Conservation (phyloP, 2,797 vertebrate species). For the Eupleurogrammus muticus region DNA sequence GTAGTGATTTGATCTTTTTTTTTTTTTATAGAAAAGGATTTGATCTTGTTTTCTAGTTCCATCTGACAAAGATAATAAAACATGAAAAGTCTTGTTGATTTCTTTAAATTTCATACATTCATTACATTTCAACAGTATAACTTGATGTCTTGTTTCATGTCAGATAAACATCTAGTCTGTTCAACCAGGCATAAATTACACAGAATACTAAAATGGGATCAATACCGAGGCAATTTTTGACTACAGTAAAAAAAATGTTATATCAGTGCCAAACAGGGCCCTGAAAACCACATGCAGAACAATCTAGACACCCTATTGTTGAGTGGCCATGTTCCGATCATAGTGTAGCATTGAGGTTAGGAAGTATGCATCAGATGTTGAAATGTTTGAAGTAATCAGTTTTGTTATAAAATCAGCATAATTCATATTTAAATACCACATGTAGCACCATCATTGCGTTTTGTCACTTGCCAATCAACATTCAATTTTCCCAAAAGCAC, state of each 20-base stretch:
- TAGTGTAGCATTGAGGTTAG: conserved; percentile 6
- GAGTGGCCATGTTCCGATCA: conserved; percentile 3
- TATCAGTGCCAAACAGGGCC: not conserved
- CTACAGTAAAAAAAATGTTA: conserved; percentile 3
- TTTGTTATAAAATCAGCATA: conserved; percentile 3
- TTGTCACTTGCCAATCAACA: not conserved
- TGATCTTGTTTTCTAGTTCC: conserved; percentile 69
- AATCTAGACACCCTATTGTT: conserved; percentile 1
- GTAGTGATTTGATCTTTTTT: conserved; percentile 82
- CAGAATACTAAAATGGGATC: conserved; percentile 12
- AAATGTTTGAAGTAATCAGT: conserved; percentile 20
- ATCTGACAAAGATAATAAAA: conserved; percentile 72
- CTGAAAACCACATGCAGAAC: conserved; percentile 7
- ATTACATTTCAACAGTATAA: not conserved
- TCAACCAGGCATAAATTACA: conserved; percentile 7
- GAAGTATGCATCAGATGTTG: not conserved
- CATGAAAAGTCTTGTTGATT: conserved; percentile 12
- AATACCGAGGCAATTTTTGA: conserved; percentile 22
- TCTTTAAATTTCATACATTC: not conserved
- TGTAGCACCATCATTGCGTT: not conserved
- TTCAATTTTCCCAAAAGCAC: conserved; percentile 1
- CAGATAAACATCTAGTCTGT: conserved; percentile 12
- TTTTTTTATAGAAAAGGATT: conserved; percentile 85
- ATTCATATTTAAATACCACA: conserved; percentile 52
- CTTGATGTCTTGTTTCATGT: not conserved